Evolutionary conservation across 2,113 vertebrate genomes (phyloP).

Genomic region (Rostratula benghalensis): DNA sequence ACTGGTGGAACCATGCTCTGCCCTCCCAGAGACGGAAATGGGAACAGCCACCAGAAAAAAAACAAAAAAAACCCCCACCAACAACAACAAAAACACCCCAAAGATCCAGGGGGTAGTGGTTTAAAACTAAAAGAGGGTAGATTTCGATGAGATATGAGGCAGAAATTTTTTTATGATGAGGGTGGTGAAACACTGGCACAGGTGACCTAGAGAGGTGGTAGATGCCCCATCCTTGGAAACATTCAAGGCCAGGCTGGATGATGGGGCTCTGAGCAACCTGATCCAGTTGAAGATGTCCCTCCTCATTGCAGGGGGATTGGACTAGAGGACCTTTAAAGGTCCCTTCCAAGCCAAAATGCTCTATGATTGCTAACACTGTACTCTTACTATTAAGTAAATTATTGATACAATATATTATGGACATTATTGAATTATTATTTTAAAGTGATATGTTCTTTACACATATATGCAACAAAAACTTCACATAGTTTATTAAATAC

Average conservation of each 20-base stretch:
- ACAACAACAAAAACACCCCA: no score
- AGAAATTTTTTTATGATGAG: neutral
- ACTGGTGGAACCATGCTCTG: neutral
- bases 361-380: neutral
- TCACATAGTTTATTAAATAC: neutral
- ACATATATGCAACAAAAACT: neutral
- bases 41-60: neutral
- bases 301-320: neutral
- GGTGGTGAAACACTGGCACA: neutral
- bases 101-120: neutral
- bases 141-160: neutral
- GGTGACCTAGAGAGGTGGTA: neutral
- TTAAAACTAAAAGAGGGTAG: neutral
- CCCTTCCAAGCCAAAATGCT: neutral
- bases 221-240: neutral
- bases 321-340: neutral
- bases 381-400: neutral
- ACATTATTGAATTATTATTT: neutral
- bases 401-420: neutral
- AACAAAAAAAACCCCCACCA: no score
- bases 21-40: neutral
- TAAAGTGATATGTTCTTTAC: neutral
- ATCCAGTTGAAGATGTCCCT: neutral
- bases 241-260: neutral
- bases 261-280: neutral